phyloP scores from a whole-genome alignment of 2,888 invertebrate genomes.

The Hyppa rectilinea region DNA sequence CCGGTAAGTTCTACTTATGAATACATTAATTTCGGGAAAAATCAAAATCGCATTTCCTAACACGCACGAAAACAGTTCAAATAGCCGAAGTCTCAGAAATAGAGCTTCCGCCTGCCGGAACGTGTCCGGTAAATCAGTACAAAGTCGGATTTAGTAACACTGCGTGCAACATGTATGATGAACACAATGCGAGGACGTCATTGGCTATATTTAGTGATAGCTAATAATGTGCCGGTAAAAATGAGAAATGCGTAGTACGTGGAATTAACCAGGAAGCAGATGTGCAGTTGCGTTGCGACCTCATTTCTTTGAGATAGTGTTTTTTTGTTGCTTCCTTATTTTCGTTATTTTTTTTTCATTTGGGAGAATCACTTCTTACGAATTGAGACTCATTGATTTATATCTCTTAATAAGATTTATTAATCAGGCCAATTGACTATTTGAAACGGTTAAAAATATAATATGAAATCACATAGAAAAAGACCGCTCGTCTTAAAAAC shows the following conservation, averaged over 20 bases:
- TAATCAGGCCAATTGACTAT: no score
- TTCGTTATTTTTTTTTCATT: constrained; percentile 17
- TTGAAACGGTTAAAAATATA: no score
- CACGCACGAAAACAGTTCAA: constrained; percentile 35
- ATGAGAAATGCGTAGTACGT: constrained; percentile 11
- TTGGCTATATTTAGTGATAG: constrained; percentile 16
- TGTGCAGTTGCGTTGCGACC: constrained; percentile 20
- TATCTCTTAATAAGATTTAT: background rate
- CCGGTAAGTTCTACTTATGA: background rate
- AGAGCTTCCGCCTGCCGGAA: constrained; percentile 41
- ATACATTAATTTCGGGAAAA: background rate
- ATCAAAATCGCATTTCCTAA: background rate
- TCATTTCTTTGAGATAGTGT: constrained; percentile 18
- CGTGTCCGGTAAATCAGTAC: constrained; percentile 44
- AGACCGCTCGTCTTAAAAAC: no score
- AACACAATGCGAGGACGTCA: constrained; percentile 7
- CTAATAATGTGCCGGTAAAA: constrained; percentile 21
- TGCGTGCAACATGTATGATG: constrained; percentile 27
- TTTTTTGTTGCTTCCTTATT: constrained; percentile 44
- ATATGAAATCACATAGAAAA: no score
- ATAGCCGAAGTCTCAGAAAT: constrained; percentile 39
- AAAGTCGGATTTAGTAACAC: constrained; percentile 41
- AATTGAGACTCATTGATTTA: background rate
- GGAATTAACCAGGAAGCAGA: constrained; percentile 25
- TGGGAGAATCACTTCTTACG: background rate